phyloP scores from a whole-genome alignment of 2,113 vertebrate species.

The Cyprinodon variegatus region DNA sequence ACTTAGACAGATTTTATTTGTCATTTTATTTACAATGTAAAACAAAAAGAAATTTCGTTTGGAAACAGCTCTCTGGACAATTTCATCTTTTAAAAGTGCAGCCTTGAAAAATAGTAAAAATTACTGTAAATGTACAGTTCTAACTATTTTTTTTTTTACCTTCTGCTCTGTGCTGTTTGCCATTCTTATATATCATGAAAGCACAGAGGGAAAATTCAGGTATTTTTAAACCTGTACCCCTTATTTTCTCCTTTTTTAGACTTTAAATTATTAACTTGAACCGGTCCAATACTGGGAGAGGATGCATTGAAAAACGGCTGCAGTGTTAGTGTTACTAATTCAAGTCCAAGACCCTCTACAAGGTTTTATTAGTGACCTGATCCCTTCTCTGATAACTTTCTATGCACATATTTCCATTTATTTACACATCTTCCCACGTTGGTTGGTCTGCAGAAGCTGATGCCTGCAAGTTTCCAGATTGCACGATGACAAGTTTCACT shows the following conservation, averaged over 20 bases:
- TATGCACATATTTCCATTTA: not conserved
- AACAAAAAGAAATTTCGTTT: no score
- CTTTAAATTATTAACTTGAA: not conserved
- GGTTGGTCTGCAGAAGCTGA: not conserved
- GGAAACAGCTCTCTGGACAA: no score
- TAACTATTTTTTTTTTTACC: no score
- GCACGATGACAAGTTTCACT: slow-evolving; percentile 1
- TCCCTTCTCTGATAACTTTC: not conserved
- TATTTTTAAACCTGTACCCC: not conserved
- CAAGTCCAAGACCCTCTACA: not conserved
- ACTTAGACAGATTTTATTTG: no score
- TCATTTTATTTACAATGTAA: no score
- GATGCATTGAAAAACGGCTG: not conserved
- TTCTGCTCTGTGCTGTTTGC: not conserved
- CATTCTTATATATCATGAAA: not conserved
- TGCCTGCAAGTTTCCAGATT: slow-evolving; percentile 9
- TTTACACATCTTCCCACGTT: not conserved
- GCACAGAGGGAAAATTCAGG: not conserved
- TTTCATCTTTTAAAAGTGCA: no score
- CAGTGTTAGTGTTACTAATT: not conserved
- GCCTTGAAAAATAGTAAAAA: no score
- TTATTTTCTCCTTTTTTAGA: not conserved
- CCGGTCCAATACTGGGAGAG: not conserved
- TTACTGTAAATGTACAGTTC: no score
- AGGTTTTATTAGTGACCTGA: not conserved